Evolutionary conservation across 2,113 vertebrate species (phyloP).

Genomic region (Vanacampus margaritifer): DNA sequence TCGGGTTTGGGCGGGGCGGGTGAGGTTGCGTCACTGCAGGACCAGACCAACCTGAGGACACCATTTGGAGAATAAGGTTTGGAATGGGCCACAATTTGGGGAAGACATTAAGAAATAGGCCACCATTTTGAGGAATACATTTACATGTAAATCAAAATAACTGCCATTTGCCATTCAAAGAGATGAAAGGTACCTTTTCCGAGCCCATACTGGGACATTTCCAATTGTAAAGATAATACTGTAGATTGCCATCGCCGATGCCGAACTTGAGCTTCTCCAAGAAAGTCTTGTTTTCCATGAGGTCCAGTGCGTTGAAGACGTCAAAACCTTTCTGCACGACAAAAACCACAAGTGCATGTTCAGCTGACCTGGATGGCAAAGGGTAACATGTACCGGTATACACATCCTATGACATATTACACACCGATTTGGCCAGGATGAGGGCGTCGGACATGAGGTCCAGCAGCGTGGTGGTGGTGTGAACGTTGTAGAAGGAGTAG

Average conservation of each 20-base stretch:
- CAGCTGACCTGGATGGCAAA: background rate
- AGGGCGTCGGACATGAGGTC: constrained; percentile 98
- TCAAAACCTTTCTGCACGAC: constrained; percentile 90
- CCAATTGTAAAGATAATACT: constrained; percentile 99
- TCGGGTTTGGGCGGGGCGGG: background rate
- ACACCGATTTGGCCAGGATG: constrained; percentile 92
- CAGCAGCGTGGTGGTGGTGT: constrained; percentile 88
- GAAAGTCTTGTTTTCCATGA: constrained; percentile 99
- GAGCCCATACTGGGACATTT: constrained; percentile 98
- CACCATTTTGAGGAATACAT: background rate
- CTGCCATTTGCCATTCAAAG: background rate
- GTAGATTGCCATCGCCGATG: constrained; percentile 96
- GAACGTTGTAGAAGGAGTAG: constrained; percentile 98
- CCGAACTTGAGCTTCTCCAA: constrained; percentile 99
- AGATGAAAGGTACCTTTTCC: constrained; percentile 80
- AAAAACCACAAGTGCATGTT: background rate
- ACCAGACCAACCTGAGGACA: constrained; percentile 87
- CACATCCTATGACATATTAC: constrained; percentile 20
- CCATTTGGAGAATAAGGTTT: background rate
- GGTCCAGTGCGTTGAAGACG: constrained; percentile 99
- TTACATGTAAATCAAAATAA: background rate
- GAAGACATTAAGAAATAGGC: background rate
- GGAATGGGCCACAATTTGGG: background rate
- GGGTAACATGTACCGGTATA: background rate
- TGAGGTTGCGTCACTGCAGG: constrained; percentile 80